phyloP scores from a whole-genome alignment of 2,113 vertebrate species.

The Corythaeola cristata region DNA sequence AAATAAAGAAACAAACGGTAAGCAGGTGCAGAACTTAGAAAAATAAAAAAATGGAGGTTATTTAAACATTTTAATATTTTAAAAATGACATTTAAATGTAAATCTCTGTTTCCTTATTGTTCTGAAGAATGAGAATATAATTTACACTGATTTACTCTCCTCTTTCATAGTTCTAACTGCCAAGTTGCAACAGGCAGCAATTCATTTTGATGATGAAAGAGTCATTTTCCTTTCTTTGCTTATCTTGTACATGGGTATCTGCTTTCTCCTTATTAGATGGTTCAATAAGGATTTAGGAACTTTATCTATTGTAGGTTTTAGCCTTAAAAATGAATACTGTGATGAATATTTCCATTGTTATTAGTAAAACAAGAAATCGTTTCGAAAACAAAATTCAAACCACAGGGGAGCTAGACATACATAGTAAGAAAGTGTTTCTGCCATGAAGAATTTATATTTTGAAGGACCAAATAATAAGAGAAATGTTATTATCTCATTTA shows the following conservation, averaged over 20 bases:
- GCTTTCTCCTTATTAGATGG: background rate
- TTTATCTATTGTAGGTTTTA: background rate
- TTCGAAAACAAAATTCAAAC: background rate
- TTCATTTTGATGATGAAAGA: background rate
- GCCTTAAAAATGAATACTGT: background rate
- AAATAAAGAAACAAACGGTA: background rate
- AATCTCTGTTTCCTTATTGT: background rate
- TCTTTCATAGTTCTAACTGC: background rate
- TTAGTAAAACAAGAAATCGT: background rate
- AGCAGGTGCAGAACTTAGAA: background rate
- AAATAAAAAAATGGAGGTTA: background rate
- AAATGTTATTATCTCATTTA: slow-evolving; percentile 2
- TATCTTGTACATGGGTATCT: background rate
- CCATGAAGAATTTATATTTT: background rate
- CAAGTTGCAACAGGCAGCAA: background rate
- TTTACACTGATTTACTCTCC: background rate
- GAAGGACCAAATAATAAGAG: background rate
- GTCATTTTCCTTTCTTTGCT: background rate
- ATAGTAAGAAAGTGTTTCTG: background rate
- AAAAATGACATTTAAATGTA: background rate
- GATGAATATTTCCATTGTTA: background rate
- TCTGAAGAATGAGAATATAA: background rate
- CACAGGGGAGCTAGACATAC: background rate
- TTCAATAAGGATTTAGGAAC: background rate
- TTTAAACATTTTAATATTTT: background rate